These are phyloP conservation scores for Cephalopterus ornatus DNA, from an alignment of 2,113 vertebrate species.

Conservation along the genomic window DNA sequence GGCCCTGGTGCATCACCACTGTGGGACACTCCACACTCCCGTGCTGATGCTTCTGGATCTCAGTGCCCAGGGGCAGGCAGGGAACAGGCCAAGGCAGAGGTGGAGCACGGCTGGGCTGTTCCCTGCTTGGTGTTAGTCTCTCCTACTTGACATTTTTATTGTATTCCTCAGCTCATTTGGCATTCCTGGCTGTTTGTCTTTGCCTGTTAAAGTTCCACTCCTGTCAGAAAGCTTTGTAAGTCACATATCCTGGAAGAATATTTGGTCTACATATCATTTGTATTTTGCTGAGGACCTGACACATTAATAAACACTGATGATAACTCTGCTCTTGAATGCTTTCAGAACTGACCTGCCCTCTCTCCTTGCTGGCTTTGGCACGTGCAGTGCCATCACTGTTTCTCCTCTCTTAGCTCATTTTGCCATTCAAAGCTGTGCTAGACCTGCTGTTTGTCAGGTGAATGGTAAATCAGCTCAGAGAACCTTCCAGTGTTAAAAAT, in stretches of 20 bases:
- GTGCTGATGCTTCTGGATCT: background rate
- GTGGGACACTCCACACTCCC: background rate
- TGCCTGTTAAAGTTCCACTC: background rate
- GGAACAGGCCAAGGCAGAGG: background rate
- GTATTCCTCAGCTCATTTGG: background rate
- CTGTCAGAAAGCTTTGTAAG: background rate
- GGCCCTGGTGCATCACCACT: too few species aligned
- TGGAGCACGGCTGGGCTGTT: background rate
- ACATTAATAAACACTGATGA: background rate
- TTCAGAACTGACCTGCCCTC: background rate
- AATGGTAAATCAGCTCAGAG: background rate
- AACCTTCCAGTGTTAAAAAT: background rate
- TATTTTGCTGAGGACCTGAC: background rate
- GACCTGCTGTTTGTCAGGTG: background rate
- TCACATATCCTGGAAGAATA: background rate
- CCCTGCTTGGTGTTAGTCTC: background rate
- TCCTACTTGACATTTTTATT: background rate
- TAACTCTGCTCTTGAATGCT: background rate
- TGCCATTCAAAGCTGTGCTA: background rate
- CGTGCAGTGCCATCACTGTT: background rate
- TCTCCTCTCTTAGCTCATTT: background rate
- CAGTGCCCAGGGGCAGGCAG: accelerated
- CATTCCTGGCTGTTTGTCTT: background rate
- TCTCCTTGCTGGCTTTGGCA: background rate
- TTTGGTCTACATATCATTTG: background rate